Evolutionary conservation across 1,140 invertebrate species (phyloP), one percentile per base, ranked within the genome.

Genomic region (Panulirus ornatus): DNA sequence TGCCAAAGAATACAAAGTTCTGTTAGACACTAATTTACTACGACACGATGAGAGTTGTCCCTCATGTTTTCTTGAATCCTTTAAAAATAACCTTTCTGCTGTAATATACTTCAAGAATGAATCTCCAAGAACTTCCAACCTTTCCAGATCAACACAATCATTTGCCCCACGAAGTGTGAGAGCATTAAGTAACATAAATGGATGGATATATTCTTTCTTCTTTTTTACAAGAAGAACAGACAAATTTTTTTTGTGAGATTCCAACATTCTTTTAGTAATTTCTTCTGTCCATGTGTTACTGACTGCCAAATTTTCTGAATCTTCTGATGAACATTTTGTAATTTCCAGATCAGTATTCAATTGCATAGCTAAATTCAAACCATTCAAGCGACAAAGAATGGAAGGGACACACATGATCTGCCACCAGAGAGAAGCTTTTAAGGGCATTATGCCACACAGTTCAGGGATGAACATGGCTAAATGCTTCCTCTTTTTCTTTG

Each of bases 71-170:
- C n/a, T 22, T 34, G 30, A 16, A 27, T 27, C 66, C 71, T 76
- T 89, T n/a, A 89, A 58, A 51, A 42, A 89, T 34, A 89, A 40
- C 58, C 75, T 54, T 42, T 89, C 88, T 36, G 76, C 66, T 42
- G 51, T 75, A 19, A 70, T 38, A 47, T 54, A 89, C 54, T 89
- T 89, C 9, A 92, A 81, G 63, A 91, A 92, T n/a, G 88, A 79
- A 47, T 92, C 91, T 1, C 91, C 91, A 30, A 92, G 54, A 47
- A 92, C 71, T 91, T 92, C 91, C 40, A 92, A 58, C 44, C 91
- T 78, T 63, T 92, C 91, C 27, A 88, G 36, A 54, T 92, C 90
- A 70, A 91, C 88, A 42, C 51, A 70, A 40, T 92, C 91, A 79
- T 85, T 71, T 2, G 84, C 40, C 51, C 54, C 81, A 44, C 78